Evolutionary conservation across 2,888 invertebrate species (phyloP).

Genomic region (Creontiades dilutus): DNA sequence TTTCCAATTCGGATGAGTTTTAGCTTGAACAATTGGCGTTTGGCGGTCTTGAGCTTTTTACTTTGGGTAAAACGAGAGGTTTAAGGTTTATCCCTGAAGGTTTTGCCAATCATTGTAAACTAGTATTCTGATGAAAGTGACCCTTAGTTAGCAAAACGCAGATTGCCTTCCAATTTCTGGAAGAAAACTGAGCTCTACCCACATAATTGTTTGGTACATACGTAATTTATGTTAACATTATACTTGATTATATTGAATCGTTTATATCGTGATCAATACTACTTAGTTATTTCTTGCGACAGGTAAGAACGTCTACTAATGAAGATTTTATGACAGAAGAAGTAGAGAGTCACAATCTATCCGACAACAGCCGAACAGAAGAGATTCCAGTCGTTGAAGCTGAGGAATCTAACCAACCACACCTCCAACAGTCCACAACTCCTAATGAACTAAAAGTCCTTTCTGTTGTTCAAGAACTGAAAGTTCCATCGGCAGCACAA

Average conservation of each 20-base stretch:
- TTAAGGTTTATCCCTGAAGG: no score
- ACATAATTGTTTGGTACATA: no score
- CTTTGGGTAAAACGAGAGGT: no score
- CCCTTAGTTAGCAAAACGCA: no score
- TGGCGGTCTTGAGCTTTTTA: no score
- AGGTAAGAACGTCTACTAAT: conserved; percentile 45
- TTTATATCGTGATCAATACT: background rate
- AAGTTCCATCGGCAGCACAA: background rate
- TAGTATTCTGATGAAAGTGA: no score
- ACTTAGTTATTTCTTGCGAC: background rate
- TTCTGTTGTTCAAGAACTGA: background rate
- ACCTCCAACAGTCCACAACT: background rate
- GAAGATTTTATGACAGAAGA: conserved; percentile 61
- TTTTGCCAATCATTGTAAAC: no score
- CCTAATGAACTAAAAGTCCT: background rate
- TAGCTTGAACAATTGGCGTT: no score
- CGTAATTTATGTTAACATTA: background rate
- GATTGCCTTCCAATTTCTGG: no score
- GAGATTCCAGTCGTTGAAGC: background rate
- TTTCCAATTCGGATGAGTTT: no score
- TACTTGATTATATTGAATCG: no score
- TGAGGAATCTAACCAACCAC: background rate
- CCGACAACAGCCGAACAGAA: conserved; percentile 9
- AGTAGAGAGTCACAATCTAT: conserved; percentile 48
- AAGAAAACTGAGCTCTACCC: no score